These are phyloP conservation scores for Heliconius cydno DNA, from an alignment of 2,888 invertebrate species.

Conservation along the genomic window DNA sequence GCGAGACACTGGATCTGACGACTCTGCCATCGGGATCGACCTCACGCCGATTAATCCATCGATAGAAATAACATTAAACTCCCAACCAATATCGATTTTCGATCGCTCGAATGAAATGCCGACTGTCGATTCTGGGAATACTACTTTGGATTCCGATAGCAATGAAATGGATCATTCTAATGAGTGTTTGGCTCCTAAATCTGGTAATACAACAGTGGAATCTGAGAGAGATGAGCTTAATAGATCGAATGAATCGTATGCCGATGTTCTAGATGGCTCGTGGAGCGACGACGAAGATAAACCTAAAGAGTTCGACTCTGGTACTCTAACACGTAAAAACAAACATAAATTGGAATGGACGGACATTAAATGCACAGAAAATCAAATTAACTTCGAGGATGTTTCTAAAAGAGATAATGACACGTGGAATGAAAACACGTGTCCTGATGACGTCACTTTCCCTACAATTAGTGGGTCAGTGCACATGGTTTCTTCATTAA, in stretches of 20 bases:
- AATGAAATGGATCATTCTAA: conserved; percentile 67
- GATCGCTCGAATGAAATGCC: conserved; percentile 54
- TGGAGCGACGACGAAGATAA: conserved; percentile 61
- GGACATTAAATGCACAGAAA: conserved; percentile 59
- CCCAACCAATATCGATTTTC: conserved; percentile 41
- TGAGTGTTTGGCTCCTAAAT: conserved; percentile 74
- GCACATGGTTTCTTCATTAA: conserved; percentile 87
- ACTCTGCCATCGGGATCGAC: conserved; percentile 33
- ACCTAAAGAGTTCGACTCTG: conserved; percentile 48
- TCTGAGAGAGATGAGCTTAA: conserved; percentile 72
- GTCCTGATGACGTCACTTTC: conserved; percentile 90
- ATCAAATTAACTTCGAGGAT: conserved; percentile 51
- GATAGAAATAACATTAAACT: conserved; percentile 34
- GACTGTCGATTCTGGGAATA: conserved; percentile 54
- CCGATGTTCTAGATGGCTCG: conserved; percentile 72
- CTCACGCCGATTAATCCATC: conserved; percentile 4
- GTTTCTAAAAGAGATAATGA: conserved; percentile 73
- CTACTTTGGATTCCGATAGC: conserved; percentile 55
- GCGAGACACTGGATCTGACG: conserved; percentile 73
- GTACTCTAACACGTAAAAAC: conserved; percentile 56
- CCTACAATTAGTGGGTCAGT: conserved; percentile 91
- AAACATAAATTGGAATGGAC: conserved; percentile 65
- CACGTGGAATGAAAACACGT: conserved; percentile 92
- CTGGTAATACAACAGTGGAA: conserved; percentile 67
- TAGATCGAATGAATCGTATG: conserved; percentile 79